Evolutionary conservation across 1,140 invertebrate species (phyloP).

Genomic region (Drosophila kurseongensis): DNA sequence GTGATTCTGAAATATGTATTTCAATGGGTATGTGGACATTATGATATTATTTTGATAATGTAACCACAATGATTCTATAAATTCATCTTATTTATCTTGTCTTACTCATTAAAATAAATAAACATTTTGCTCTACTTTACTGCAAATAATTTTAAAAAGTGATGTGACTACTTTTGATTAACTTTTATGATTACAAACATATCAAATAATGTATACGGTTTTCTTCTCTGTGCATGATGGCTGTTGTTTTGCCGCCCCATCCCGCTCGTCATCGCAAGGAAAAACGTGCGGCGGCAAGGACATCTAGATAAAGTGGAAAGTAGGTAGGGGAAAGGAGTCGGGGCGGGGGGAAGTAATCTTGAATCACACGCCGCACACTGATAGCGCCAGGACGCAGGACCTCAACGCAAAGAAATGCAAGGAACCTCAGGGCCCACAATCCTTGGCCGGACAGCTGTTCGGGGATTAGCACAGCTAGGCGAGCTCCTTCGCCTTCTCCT

Average conservation of each 20-base stretch:
- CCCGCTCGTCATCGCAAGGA: background rate
- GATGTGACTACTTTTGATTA: background rate
- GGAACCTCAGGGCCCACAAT: conserved; percentile 35
- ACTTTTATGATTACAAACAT: background rate
- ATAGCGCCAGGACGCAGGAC: conserved; percentile 51
- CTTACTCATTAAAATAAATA: too few species aligned
- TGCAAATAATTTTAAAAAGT: background rate
- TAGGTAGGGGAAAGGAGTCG: conserved; percentile 28
- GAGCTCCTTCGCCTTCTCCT: conserved; percentile 18
- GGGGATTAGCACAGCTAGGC: conserved; percentile 49
- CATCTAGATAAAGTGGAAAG: conserved; percentile 63
- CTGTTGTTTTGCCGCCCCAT: background rate
- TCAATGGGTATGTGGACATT: too few species aligned
- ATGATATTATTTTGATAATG: too few species aligned
- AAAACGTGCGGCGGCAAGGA: conserved; percentile 56
- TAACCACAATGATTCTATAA: too few species aligned
- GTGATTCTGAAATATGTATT: too few species aligned
- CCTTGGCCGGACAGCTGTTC: conserved; percentile 60
- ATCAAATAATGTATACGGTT: background rate
- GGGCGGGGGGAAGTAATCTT: conserved; percentile 53
- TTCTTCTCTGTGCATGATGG: conserved; percentile 9
- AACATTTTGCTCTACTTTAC: too few species aligned
- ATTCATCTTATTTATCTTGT: too few species aligned
- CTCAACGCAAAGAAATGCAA: background rate
- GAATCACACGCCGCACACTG: conserved; percentile 58